Evolutionary conservation across 2,113 vertebrate genomes (phyloP), one percentile per base, ranked within the genome.

Genomic region (Spilogale gracilis): DNA sequence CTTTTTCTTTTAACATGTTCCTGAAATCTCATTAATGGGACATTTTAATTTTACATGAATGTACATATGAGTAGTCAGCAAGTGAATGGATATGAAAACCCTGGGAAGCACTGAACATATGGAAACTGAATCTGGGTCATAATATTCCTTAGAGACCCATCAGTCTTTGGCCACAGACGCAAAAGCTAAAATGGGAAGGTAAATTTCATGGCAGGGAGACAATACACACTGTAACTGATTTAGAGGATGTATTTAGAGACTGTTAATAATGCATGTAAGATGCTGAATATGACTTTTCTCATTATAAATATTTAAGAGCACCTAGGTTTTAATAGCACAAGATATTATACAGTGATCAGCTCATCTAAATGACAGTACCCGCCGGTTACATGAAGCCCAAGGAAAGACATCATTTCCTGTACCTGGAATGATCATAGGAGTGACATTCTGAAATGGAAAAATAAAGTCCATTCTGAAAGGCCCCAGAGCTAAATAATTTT

Each of bases 241-340:
- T 97, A 94, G 85, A 97, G 94, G 96, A 97, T 95, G 91, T 98
- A 97, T 97, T 93, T 96, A 97, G 91, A 97, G 38, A 89, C 54
- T 38, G 54, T 98, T 98, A 98, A 98, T 98, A 98, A 97, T 97
- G 82, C 96, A 98, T 96, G 73, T 58, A 93, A 95, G 81, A 97
- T 96, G 91, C 97, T 94, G 96, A 97, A 93, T 97, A 98, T 96
- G 94, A 96, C 85, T 97, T 91, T 93, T 56, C 93, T 89, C 63
- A 84, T 97, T 95, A 97, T 98, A 98, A 97, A 98, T 98, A 98
- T 98, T 98, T 98, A 97, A 98, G 93, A 82, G 71, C 73, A 69
- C 56, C 63, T 60, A 50, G 85, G 88, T 98, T 97, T 97, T 98
- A 96, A 98, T 96, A 96, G 95, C 85, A 89, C 65, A 82, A 90